phyloP scores from a whole-genome alignment of 2,113 vertebrate genomes.

The Phaetusa simplex region DNA sequence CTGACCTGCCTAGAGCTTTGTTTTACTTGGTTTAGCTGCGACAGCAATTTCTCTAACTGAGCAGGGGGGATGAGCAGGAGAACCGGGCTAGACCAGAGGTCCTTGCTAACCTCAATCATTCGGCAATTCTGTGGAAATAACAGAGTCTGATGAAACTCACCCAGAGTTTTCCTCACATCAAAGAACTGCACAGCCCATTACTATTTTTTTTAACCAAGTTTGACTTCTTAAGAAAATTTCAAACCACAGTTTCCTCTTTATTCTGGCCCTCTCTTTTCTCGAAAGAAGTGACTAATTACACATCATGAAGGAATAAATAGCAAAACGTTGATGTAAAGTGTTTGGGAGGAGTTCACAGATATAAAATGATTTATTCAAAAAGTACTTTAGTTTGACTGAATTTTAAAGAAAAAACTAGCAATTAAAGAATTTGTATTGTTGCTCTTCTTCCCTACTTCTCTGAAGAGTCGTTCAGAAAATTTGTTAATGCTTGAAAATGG shows the following conservation, averaged over 20 bases:
- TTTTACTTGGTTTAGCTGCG: background rate
- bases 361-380: background rate
- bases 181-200: background rate
- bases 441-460: background rate
- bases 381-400: background rate
- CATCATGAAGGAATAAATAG: background rate
- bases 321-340: background rate
- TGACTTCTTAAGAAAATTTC: background rate
- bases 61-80: background rate
- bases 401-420: background rate
- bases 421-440: background rate
- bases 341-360: background rate
- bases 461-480: background rate
- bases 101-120: background rate
- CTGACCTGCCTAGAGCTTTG: background rate
- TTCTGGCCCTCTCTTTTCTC: background rate
- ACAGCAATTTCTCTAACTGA: background rate
- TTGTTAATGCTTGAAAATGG: background rate
- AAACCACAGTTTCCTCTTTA: background rate
- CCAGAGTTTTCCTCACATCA: background rate
- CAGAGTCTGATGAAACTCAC: background rate
- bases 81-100: background rate
- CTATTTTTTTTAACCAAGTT: background rate
- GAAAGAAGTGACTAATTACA: background rate
- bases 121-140: background rate